Evolutionary conservation across 2,113 vertebrate genomes (phyloP).

Genomic region (Romanogobio albipinnatus): DNA sequence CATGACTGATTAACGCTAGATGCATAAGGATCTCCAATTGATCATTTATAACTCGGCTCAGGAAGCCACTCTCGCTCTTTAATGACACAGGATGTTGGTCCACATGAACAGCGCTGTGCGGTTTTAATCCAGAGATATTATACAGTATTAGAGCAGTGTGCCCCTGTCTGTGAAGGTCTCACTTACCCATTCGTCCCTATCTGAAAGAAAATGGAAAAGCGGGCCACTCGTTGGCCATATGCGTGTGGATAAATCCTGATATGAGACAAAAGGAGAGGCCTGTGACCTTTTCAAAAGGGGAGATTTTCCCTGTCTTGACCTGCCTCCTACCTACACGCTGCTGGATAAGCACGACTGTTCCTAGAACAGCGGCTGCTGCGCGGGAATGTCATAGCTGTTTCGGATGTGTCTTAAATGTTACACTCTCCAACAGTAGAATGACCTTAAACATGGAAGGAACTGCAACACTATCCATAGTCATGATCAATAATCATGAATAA

Average conservation of each 20-base stretch:
- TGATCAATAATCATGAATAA: background rate
- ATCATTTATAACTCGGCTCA: conserved; percentile 40
- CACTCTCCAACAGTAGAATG: background rate
- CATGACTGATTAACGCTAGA: conserved; percentile 46
- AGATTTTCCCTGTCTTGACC: conserved; percentile 19
- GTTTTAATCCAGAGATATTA: conserved; percentile 34
- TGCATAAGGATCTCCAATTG: conserved; percentile 39
- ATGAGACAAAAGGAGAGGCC: conserved; percentile 41
- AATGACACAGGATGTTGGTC: conserved; percentile 34
- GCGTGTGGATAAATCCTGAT: conserved; percentile 47
- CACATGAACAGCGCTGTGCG: background rate
- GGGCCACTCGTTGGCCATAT: background rate
- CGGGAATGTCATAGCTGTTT: background rate
- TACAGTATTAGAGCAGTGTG: background rate
- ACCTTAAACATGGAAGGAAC: background rate
- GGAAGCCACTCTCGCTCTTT: conserved; percentile 3
- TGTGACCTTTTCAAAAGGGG: conserved; percentile 43
- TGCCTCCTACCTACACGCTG: conserved; percentile 10
- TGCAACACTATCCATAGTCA: background rate
- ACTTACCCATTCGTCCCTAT: background rate
- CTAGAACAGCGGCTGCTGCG: background rate
- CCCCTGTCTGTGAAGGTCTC: background rate
- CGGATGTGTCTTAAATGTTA: conserved; percentile 1
- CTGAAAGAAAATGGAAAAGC: conserved; percentile 18
- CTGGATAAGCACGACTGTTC: conserved; percentile 24